phyloP scores from a whole-genome alignment of 2,797 vertebrate genomes.

The Tokudaia muenninki region DNA sequence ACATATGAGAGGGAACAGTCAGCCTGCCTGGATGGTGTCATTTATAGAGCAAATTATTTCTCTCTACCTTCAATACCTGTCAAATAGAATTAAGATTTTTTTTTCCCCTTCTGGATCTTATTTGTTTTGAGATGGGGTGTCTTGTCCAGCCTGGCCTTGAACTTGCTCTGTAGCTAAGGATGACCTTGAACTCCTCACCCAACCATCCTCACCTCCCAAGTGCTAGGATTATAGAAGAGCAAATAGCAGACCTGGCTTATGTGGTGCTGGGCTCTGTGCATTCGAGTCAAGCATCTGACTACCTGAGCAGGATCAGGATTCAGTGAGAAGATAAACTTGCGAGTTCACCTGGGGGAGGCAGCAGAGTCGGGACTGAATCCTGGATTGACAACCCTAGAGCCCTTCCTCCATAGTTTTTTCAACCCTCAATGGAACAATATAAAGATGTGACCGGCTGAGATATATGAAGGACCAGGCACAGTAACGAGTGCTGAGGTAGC shows the following conservation, averaged over 20 bases:
- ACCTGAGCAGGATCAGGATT: not conserved
- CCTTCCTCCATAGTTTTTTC: not conserved
- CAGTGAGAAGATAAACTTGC: not conserved
- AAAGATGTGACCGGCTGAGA: conserved; percentile 25
- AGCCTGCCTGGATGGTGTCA: not conserved
- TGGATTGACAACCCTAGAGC: not conserved
- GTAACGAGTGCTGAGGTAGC: not conserved
- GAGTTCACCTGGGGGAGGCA: not conserved
- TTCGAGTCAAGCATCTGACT: not conserved
- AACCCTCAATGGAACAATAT: not conserved
- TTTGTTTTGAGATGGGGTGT: not conserved
- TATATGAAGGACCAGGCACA: not conserved
- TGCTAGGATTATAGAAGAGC: not conserved
- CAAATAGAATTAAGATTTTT: not conserved
- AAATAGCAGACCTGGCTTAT: not conserved
- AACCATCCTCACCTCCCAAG: not conserved
- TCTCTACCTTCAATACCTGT: not conserved
- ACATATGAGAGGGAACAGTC: not conserved
- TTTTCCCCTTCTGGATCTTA: not conserved
- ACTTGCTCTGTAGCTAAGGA: not conserved
- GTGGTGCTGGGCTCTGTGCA: not conserved
- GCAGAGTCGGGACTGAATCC: not conserved
- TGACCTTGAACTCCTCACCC: not conserved
- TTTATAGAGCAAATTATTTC: not conserved
- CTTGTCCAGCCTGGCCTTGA: not conserved